A percentile compares a stretch with the other conserved stretches of the same genome.
Conservation (phyloP, 2,797 vertebrate species). For the Sebastiscus tertius region DNA sequence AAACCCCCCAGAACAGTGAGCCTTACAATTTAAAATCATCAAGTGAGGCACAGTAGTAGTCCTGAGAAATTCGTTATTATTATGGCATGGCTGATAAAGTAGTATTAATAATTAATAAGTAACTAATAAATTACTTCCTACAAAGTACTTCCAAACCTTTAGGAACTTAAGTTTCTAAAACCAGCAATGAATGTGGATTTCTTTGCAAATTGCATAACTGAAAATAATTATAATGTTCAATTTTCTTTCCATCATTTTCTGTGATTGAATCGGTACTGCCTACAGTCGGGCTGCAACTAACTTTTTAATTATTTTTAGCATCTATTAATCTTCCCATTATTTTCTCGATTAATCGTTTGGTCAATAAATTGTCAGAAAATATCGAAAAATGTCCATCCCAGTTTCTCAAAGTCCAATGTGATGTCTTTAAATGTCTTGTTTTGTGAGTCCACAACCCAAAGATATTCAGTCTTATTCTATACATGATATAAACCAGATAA, state of each 20-base stretch:
- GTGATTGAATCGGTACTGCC: background rate
- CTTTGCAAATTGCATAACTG: background rate
- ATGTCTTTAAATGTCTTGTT: too few species aligned
- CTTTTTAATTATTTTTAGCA: too few species aligned
- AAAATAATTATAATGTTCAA: background rate
- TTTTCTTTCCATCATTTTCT: background rate
- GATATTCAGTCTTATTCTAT: too few species aligned
- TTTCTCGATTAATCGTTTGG: background rate
- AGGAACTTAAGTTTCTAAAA: background rate
- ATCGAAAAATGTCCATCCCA: too few species aligned
- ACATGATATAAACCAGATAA: too few species aligned
- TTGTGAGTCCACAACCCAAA: too few species aligned
- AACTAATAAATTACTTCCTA: background rate
- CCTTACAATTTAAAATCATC: conserved; percentile 36
- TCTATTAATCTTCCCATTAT: too few species aligned
- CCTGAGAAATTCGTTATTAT: conserved; percentile 4
- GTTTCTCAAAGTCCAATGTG: too few species aligned
- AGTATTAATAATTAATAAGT: background rate
- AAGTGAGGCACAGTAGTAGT: background rate
- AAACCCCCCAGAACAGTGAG: conserved; percentile 15
- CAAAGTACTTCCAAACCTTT: background rate
- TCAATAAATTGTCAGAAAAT: too few species aligned
- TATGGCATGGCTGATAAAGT: background rate
- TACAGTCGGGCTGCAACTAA: too few species aligned
- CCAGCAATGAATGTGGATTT: background rate